Evolutionary conservation across 2,888 invertebrate genomes (phyloP).

Genomic region (Nymphalis polychloros): DNA sequence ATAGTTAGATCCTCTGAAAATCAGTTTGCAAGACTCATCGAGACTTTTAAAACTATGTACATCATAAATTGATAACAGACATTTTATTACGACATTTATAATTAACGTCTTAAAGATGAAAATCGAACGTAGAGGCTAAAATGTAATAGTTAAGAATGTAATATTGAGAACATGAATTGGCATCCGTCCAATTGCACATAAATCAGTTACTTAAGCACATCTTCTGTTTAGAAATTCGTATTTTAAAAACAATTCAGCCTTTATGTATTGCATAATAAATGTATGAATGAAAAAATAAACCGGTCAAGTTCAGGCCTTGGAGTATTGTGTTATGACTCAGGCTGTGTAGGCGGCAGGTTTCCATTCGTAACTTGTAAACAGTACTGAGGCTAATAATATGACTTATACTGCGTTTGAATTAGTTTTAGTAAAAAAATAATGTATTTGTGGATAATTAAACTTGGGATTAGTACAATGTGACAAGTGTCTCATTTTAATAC

Average conservation of each 20-base stretch:
- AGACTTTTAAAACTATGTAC: not conserved
- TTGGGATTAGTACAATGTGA: no score
- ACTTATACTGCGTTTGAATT: not conserved
- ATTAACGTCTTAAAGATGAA: slow-evolving; percentile 2
- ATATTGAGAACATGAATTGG: slow-evolving; percentile 38
- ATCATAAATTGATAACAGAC: not conserved
- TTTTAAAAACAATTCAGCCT: slow-evolving; percentile 34
- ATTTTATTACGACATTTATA: slow-evolving; percentile 9
- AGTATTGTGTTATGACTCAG: slow-evolving; percentile 26
- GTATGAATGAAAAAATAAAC: slow-evolving; percentile 35
- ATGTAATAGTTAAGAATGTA: slow-evolving; percentile 12
- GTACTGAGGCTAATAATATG: not conserved
- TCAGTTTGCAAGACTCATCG: not conserved
- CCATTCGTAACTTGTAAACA: slow-evolving; percentile 26
- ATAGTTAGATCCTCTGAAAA: slow-evolving; percentile 16
- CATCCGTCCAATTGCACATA: slow-evolving; percentile 42
- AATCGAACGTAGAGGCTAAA: slow-evolving; percentile 12
- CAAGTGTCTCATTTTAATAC: no score
- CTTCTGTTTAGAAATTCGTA: slow-evolving; percentile 34
- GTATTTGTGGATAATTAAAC: no score
- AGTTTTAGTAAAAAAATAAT: not conserved
- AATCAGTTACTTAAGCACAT: slow-evolving; percentile 40
- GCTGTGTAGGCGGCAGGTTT: slow-evolving; percentile 29
- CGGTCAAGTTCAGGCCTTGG: slow-evolving; percentile 27
- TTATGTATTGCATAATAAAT: slow-evolving; percentile 31